phyloP scores from a whole-genome alignment of 2,113 vertebrate species.

The Nannospalax galili region DNA sequence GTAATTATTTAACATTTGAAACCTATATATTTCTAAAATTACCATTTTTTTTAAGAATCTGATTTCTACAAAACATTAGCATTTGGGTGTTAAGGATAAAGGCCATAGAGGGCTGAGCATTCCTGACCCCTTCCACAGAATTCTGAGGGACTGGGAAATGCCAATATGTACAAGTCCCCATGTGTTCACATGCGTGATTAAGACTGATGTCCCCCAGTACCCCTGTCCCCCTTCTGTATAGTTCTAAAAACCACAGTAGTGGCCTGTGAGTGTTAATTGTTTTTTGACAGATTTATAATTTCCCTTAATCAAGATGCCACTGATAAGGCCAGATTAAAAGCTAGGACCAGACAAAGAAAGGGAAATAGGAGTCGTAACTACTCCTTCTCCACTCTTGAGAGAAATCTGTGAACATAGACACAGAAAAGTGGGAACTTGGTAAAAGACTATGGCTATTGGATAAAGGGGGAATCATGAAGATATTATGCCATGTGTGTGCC shows the following conservation, averaged over 20 bases:
- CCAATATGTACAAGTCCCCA: neutral
- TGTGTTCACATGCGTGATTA: neutral
- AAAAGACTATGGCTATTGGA: rapidly evolving
- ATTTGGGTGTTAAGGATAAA: neutral
- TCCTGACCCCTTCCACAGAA: neutral
- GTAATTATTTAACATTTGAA: neutral
- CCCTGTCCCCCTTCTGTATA: neutral
- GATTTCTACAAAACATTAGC: neutral
- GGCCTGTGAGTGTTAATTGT: conserved; percentile 42
- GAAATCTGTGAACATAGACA: neutral
- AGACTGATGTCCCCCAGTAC: neutral
- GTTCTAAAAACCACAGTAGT: conserved; percentile 35
- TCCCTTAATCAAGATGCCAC: conserved; percentile 51
- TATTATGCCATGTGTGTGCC: neutral
- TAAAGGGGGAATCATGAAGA: neutral
- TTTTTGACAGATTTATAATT: conserved; percentile 69
- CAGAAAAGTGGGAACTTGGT: neutral
- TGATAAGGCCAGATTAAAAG: conserved; percentile 19
- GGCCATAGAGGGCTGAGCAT: neutral
- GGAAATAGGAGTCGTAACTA: neutral
- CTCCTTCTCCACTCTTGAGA: neutral
- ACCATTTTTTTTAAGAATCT: neutral
- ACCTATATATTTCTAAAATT: neutral
- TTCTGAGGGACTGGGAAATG: neutral
- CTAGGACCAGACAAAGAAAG: neutral